Evolutionary conservation across 1,140 invertebrate genomes (phyloP).

Genomic region (Lepidurus couesii): DNA sequence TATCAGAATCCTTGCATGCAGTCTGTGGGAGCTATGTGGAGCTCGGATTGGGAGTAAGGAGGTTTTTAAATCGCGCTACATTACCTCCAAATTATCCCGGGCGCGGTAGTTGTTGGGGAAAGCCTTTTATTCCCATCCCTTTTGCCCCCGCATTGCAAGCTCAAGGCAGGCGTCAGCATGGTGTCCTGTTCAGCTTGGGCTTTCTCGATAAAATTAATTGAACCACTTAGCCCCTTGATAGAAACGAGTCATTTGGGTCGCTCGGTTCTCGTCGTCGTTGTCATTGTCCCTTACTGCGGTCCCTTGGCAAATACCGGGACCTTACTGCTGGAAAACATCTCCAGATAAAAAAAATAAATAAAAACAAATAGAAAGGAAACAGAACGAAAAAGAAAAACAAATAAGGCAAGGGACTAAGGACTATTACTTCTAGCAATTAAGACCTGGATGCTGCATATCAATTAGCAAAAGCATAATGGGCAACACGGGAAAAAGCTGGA

Average conservation of each 20-base stretch:
- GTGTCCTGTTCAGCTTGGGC: conserved; percentile 14
- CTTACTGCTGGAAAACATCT: neutral
- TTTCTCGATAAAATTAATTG: conserved; percentile 22
- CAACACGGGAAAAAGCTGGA: neutral
- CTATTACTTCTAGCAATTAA: neutral
- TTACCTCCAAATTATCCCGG: conserved; percentile 12
- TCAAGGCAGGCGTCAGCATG: conserved; percentile 9
- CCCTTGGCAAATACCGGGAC: neutral
- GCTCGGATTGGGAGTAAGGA: conserved; percentile 17
- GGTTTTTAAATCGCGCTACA: conserved; percentile 18
- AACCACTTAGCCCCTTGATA: conserved; percentile 21
- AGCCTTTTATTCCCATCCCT: conserved; percentile 5
- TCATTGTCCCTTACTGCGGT: neutral
- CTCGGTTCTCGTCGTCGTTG: neutral
- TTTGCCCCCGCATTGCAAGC: neutral
- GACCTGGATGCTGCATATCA: neutral
- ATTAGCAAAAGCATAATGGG: neutral
- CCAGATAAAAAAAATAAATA: neutral
- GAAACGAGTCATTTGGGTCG: conserved; percentile 21
- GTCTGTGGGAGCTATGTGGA: conserved; percentile 13
- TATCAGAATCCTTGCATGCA: conserved; percentile 22
- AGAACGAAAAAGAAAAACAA: neutral
- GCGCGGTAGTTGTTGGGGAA: conserved; percentile 13
- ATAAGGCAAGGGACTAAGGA: conserved; percentile 1
- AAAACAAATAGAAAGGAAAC: neutral